Base-by-base conservation (phyloP, 2,113 vertebrate species). In the Malaclemys terrapin region DNA sequence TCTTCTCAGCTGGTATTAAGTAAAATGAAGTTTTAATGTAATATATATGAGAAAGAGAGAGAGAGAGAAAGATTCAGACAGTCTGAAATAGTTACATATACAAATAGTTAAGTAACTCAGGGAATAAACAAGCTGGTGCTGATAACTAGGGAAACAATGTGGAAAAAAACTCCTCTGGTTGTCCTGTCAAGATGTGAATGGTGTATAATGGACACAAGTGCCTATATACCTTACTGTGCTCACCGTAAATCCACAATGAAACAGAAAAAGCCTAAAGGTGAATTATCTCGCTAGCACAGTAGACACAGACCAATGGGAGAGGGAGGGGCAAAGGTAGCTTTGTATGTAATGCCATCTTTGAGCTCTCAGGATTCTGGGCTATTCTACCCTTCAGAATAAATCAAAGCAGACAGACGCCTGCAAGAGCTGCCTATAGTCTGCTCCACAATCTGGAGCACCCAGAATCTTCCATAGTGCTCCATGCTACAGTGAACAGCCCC, bases 261-360 rank as follows among this genome's bases (percentile, higher is more conserved):
- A 69, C 35, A 69, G 62, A 69, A 72, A 45, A 6, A 0, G 52
- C 50, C 12, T 50, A 53, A 2, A 84, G 7, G 7, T 20, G 80
- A 72, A 8, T 42, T 87, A 25, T 62, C 22, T 57, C 59, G 29
- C 1, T 25, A n/a, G 42, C 29, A 25, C 42, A 45, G 35, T 76
- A 45, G 65, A 1, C 14, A 82, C 5, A 85, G 89, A 57, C 0
- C 0, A 9, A 80, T 76, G 79, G 52, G 52, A 10, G 62, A 89
- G 82, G 6, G 27, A 76, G 14, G 29, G 12, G 16, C 0, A 0
- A 76, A 47, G 6, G 19, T 29, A 20, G n/a, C 50, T 45, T 19
- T 56, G 14, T 5, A 80, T n/a, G 62, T 13, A n/a, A 45, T 17
- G 27, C 29, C 76, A 6, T 1, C 27, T 76, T 52, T 80, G 24